Evolutionary conservation across 2,797 vertebrate species (phyloP), one percentile per base, ranked within the genome.

Genomic region (Synaphobranchus kaupii): DNA sequence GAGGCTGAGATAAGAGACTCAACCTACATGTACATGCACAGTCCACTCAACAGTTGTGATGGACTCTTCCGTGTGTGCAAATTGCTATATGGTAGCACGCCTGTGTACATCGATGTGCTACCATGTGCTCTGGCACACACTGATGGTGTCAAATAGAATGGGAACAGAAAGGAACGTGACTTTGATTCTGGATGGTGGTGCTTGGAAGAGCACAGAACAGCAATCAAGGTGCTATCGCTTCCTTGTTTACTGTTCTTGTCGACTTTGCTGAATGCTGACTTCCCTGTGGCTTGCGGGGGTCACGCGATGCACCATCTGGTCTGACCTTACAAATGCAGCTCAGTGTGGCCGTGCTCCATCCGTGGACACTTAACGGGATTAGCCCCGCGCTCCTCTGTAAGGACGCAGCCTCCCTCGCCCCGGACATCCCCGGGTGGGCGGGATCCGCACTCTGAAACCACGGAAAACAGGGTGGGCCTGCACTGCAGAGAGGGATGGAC

Each of bases 301-400:
- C 95, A 94, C 92, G 93, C 94, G 95, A 95, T 91, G 87, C 80
- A 90, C 95, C 94, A 94, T 95, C 95, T 96, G 95, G 17, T 92
- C 90, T 89, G 89, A 88, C 90, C 92, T 93, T 93, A 93, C 90
- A 93, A 93, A 92, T 47, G 86, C 91, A 88, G 89, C 88, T 92
- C 87, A 87, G 83, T 90, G 83, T 91, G 76, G 39, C 39, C 88
- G 91, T 88, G 66, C 89, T 92, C 83, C 89, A 87, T 89, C 88
- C 89, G 90, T 60, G 88, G 91, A 93, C 91, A 83, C 90, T 95
- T 95, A 96, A 96, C 93, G 94, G 93, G 96, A 96, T 97, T 96
- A 96, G 92, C 91, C 39, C 39, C 22, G 84, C 83, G 17, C 83
- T 48, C 78, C 87, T 82, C 92, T 93, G 84, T 95, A 95, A 96